Base-by-base conservation (phyloP, 2,113 vertebrate genomes). In the Coregonus clupeaformis region DNA sequence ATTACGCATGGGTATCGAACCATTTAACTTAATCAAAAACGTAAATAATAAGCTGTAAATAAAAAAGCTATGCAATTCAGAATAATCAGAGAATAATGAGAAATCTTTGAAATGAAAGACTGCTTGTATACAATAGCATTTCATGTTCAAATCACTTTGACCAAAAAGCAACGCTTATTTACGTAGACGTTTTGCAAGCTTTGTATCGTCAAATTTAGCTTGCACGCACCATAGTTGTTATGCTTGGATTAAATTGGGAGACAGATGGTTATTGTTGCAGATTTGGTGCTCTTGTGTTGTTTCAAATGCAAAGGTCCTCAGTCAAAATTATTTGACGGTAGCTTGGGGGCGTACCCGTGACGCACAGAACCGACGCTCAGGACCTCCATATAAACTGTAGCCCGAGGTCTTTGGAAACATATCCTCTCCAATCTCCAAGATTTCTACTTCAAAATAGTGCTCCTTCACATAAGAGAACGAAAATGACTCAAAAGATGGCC, bases 241-340 rank as follows among this genome's bases (percentile, higher is more conserved):
- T 25, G 85, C 82, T 66, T 83, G 81, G 80, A 85, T 84, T 84
- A 84, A 68, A 76, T 42, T 5, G 52, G 29, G 71, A 82, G 79
- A 89, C 92, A 93, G 92, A 93, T 93, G 92, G 89, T 79, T 88
- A 88, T 90, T 78, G 75, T 74, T 24, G 45, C 55, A 71, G 75
- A 85, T 72, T 11, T 77, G 52, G 82, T 79, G 80, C 80, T 60
- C 81, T 83, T 82, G 80, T 82, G 80, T 87, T 90, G 87, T 87
- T 91, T 87, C 77, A 62, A 67, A 85, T n/a, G 6, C 72, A 75
- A 72, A 76, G 71, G 52, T 74, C 64, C 72, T 64, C 77, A 49
- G n/a, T 82, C 69, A 75, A 78, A 85, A 80, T 82, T 66, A 75
- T 82, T 85, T 78, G 6, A 42, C 29, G 60, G 77, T 68, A 25